phyloP scores from a whole-genome alignment of 92 coral and sea anemone species.

The Paragorgia papillata region DNA sequence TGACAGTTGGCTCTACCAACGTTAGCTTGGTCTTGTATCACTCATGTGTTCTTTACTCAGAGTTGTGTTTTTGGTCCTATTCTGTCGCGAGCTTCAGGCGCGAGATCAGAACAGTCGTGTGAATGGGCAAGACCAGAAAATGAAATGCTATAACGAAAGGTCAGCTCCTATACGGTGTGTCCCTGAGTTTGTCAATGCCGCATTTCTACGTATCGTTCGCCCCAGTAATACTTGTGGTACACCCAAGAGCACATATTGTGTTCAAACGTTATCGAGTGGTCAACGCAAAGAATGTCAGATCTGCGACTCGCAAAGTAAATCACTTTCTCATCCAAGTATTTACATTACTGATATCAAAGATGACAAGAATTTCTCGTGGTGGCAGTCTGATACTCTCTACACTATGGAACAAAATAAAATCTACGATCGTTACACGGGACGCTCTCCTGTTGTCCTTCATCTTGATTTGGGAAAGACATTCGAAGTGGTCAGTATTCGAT shows the following conservation, averaged over 20 bases:
- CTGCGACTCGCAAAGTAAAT: slow-evolving; percentile 62
- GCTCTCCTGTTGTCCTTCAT: slow-evolving; percentile 69
- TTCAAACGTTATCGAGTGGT: slow-evolving; percentile 81
- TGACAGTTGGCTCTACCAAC: too few species aligned
- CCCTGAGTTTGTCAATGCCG: slow-evolving; percentile 95
- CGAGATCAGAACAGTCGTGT: slow-evolving; percentile 24
- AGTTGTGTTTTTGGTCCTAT: slow-evolving; percentile 36
- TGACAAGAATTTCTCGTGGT: slow-evolving; percentile 93
- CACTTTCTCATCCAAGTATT: slow-evolving; percentile 64
- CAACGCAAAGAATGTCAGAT: slow-evolving; percentile 77
- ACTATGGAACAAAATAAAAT: slow-evolving; percentile 6
- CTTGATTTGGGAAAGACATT: slow-evolving; percentile 92
- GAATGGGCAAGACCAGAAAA: slow-evolving; percentile 49
- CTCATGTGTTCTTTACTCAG: slow-evolving; percentile 10
- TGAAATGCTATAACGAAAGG: slow-evolving; percentile 60
- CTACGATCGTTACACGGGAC: slow-evolving; percentile 45
- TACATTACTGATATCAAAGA: slow-evolving; percentile 92
- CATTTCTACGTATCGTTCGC: slow-evolving; percentile 67
- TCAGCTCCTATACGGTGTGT: slow-evolving; percentile 70
- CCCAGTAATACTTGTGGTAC: slow-evolving; percentile 95
- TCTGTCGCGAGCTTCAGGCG: slow-evolving; percentile 29
- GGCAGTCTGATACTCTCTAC: slow-evolving; percentile 90
- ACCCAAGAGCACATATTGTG: slow-evolving; percentile 82
- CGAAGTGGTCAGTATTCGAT: slow-evolving; percentile 90
- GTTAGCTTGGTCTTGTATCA: slow-evolving; percentile 19